A percentile compares a stretch with the other conserved stretches of the same genome.
These are phyloP conservation scores for Opisthocomus hoazin DNA, from an alignment of 2,113 vertebrate species.

Conservation along the genomic window DNA sequence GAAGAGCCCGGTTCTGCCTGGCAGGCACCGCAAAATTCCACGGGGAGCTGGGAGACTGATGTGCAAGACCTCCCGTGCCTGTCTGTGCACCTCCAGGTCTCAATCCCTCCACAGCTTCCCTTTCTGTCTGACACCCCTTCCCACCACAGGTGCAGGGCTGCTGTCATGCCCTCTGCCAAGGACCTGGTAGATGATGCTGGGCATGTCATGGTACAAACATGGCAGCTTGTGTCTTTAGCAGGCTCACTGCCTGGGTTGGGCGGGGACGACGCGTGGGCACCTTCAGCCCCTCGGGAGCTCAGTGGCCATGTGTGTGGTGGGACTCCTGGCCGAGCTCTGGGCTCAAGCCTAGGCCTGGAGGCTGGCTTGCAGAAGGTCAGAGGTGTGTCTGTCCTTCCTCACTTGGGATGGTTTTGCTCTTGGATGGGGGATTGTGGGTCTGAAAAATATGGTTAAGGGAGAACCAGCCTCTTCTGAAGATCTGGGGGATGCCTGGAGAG, in stretches of 20 bases:
- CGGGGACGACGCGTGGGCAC: rapidly evolving
- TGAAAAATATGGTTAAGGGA: background rate
- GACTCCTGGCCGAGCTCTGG: background rate
- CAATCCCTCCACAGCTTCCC: background rate
- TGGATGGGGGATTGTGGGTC: background rate
- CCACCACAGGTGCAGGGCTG: background rate
- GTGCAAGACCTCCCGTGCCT: background rate
- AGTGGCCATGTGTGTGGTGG: background rate
- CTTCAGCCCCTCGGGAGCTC: background rate
- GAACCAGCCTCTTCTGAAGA: background rate
- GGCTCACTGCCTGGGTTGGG: background rate
- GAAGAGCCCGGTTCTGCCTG: background rate
- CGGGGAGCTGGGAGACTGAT: background rate
- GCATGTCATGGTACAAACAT: background rate
- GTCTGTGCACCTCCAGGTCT: background rate
- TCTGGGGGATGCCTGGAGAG: no score
- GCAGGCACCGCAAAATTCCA: background rate
- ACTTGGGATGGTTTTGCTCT: background rate
- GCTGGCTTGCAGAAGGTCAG: background rate
- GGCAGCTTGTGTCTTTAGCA: background rate
- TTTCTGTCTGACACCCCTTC: background rate
- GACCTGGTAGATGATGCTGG: background rate
- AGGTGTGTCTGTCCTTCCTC: background rate
- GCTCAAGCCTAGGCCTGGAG: background rate
- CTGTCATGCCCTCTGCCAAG: background rate